A percentile compares a stretch with the other conserved stretches of the same genome.
Conservation (phyloP, 2,888 invertebrate species). For the Smittia aterrima region DNA sequence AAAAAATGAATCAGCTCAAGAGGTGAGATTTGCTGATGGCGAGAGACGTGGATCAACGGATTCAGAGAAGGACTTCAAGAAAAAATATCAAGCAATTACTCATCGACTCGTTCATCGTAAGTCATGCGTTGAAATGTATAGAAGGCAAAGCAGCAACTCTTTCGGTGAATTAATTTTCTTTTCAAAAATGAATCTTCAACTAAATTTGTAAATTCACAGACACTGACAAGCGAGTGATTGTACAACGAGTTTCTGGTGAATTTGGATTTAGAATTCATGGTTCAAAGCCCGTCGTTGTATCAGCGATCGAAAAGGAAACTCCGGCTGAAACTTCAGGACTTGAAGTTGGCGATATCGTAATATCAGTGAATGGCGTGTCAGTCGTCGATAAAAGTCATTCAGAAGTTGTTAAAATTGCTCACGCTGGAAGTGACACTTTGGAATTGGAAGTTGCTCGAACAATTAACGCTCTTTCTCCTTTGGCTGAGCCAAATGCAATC, state of each 20-base stretch:
- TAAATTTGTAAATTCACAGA: constrained; percentile 56
- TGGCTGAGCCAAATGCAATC: constrained; percentile 58
- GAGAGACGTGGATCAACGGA: constrained; percentile 66
- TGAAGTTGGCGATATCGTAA: constrained; percentile 91
- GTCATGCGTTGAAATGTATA: constrained; percentile 86
- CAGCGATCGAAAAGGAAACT: constrained; percentile 90
- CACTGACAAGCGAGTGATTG: constrained; percentile 82
- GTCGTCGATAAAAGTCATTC: constrained; percentile 91
- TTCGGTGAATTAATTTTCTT: constrained; percentile 66
- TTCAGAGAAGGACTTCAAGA: constrained; percentile 82
- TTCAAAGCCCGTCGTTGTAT: constrained; percentile 93
- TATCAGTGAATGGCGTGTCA: constrained; percentile 85
- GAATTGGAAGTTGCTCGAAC: constrained; percentile 86
- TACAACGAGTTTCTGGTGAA: constrained; percentile 80
- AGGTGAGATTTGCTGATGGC: constrained; percentile 46
- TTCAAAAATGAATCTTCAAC: not conserved
- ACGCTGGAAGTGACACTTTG: constrained; percentile 81
- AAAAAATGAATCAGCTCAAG: constrained; percentile 33
- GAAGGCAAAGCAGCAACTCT: constrained; percentile 75
- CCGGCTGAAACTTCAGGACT: constrained; percentile 90
- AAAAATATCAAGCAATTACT: constrained; percentile 80
- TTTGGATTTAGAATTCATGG: constrained; percentile 95
- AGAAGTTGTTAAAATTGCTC: constrained; percentile 89
- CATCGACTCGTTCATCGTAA: constrained; percentile 87
- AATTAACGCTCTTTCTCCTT: constrained; percentile 71